Evolutionary conservation across 2,888 invertebrate genomes (phyloP).

Genomic region (Drosophila macrospina): DNA sequence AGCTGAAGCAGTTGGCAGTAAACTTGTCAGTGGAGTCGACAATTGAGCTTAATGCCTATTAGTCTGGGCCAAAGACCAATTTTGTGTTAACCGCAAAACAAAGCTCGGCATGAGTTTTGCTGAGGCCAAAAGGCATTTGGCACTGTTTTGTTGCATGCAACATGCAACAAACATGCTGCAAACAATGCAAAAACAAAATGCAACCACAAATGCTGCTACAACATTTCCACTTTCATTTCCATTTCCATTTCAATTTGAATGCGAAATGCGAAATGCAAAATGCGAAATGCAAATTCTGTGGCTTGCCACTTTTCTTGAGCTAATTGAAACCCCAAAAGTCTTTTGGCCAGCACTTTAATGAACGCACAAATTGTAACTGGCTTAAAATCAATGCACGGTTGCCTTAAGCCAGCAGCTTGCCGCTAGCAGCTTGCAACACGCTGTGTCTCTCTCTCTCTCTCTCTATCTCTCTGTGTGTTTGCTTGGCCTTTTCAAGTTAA

Average conservation of each 20-base stretch:
- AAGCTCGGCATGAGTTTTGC: conserved; percentile 34
- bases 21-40: too few species aligned
- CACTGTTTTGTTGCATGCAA: not conserved
- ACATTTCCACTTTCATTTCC: conserved; percentile 3
- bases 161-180: too few species aligned
- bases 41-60: conserved; percentile 69
- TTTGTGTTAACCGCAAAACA: conserved; percentile 65
- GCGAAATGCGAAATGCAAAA: not conserved
- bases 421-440: conserved; percentile 14
- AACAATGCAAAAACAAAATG: too few species aligned
- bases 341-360: conserved; percentile 37
- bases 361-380: conserved; percentile 29
- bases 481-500: conserved; percentile 57
- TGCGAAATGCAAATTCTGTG: conserved; percentile 60
- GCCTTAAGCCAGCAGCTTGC: conserved; percentile 23
- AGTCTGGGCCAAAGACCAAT: conserved; percentile 62
- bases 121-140: conserved; percentile 34
- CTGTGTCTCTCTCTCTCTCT: not conserved
- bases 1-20: not conserved
- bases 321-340: conserved; percentile 60
- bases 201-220: conserved; percentile 47
- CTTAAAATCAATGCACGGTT: conserved; percentile 32
- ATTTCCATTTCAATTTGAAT: conserved; percentile 8
- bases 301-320: conserved; percentile 65
- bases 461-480: conserved; percentile 26